Conservation (phyloP, 2,113 vertebrate genomes). For the Equus quagga region DNA sequence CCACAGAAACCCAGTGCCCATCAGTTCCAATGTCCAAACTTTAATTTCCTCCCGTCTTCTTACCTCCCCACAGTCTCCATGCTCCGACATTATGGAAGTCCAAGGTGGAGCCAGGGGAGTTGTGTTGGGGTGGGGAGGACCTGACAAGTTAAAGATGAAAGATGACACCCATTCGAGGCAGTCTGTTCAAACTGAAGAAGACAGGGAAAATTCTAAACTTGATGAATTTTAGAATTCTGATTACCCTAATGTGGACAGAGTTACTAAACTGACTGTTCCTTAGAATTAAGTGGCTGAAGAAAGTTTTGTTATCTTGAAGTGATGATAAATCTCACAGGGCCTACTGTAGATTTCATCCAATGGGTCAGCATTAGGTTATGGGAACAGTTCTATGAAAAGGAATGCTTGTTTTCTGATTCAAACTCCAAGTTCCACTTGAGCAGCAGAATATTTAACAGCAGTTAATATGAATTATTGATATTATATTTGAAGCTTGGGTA, state of each 20-base stretch:
- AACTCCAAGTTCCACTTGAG: not conserved
- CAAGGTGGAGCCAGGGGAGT: not conserved
- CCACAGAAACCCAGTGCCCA: not conserved
- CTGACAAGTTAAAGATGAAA: not conserved
- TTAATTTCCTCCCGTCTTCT: not conserved
- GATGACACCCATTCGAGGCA: fast-evolving
- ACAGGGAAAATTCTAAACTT: not conserved
- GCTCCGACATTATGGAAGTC: not conserved
- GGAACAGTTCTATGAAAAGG: not conserved
- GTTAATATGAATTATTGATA: not conserved
- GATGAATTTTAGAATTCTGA: not conserved
- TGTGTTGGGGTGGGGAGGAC: fast-evolving
- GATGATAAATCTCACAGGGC: not conserved
- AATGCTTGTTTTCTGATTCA: not conserved
- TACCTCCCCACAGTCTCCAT: not conserved
- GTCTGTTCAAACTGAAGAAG: not conserved
- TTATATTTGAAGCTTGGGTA: not conserved
- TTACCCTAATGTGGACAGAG: not conserved
- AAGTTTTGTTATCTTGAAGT: not conserved
- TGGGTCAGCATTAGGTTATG: not conserved
- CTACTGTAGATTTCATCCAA: not conserved
- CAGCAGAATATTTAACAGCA: not conserved
- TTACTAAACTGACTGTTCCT: not conserved
- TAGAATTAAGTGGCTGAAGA: not conserved
- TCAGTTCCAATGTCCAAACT: not conserved